These are phyloP conservation scores for Channa argus DNA, from an alignment of 2,113 vertebrate species.

Conservation along the genomic window DNA sequence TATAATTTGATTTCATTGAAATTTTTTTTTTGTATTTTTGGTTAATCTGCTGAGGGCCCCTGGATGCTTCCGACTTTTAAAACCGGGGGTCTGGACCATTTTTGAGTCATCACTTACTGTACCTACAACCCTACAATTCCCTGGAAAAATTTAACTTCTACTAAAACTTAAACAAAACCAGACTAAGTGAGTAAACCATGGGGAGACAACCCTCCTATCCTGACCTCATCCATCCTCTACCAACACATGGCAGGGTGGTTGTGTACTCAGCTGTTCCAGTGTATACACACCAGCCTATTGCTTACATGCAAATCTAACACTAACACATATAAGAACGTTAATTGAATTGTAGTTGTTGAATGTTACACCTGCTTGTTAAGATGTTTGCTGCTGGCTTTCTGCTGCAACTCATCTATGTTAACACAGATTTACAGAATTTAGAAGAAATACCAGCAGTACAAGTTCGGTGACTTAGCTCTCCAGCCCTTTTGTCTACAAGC, in stretches of 20 bases:
- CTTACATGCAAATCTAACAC: constrained; percentile 46
- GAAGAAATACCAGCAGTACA: neutral
- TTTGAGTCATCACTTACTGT: constrained; percentile 60
- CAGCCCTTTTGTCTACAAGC: constrained; percentile 29
- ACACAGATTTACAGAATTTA: too few species aligned
- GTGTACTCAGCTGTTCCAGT: constrained; percentile 73
- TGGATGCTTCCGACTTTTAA: too few species aligned
- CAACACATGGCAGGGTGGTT: constrained; percentile 31
- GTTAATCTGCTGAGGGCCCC: too few species aligned
- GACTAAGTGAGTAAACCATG: constrained; percentile 37
- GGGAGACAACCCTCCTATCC: neutral
- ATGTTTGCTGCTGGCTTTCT: constrained; percentile 1
- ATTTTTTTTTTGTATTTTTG: too few species aligned
- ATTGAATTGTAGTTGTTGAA: constrained; percentile 16
- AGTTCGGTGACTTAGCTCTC: neutral
- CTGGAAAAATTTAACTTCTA: constrained; percentile 13
- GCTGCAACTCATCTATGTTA: neutral
- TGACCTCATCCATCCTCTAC: constrained; percentile 2
- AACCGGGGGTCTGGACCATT: constrained; percentile 19
- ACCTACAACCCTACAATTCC: constrained; percentile 33
- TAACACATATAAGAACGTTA: constrained; percentile 6
- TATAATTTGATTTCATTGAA: too few species aligned
- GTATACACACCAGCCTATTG: constrained; percentile 48
- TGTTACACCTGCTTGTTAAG: neutral
- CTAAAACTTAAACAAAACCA: constrained; percentile 60